A percentile compares a stretch with the other conserved stretches of the same genome.
Evolutionary conservation across 2,888 invertebrate genomes (phyloP).

Genomic region (Drosophila mulleri): DNA sequence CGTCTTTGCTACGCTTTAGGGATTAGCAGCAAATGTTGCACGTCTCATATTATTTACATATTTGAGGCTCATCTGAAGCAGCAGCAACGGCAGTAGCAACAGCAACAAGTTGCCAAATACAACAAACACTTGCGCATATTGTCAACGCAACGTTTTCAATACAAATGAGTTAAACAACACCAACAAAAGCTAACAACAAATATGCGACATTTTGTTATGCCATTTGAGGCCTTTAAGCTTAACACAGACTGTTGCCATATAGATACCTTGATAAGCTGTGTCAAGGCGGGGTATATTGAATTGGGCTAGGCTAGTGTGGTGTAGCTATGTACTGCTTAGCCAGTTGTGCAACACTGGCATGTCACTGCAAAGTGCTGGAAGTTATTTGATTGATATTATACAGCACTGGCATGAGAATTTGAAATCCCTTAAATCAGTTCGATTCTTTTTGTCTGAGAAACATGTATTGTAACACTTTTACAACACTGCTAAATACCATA

Average conservation of each 20-base stretch:
- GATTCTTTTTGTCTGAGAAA: too few relatives aligned
- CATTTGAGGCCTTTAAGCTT: constrained; percentile 40
- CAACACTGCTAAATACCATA: neutral
- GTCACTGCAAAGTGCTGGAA: too few relatives aligned
- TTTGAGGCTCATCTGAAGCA: constrained; percentile 50
- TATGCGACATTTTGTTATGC: constrained; percentile 43
- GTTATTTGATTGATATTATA: neutral
- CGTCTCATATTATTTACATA: constrained; percentile 63
- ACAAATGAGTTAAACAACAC: constrained; percentile 57
- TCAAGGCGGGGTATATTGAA: neutral
- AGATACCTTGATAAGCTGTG: neutral
- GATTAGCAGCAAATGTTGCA: constrained; percentile 65
- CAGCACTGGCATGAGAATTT: neutral
- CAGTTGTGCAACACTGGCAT: too few relatives aligned
- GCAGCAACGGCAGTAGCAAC: constrained; percentile 19
- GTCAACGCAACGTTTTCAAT: constrained; percentile 52
- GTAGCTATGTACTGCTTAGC: too few relatives aligned
- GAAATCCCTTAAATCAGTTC: too few relatives aligned
- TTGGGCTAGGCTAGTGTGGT: neutral
- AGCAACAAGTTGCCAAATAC: constrained; percentile 57
- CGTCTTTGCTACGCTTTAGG: constrained; percentile 32
- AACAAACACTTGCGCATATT: constrained; percentile 7
- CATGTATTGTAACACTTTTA: neutral
- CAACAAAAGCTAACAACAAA: constrained; percentile 35
- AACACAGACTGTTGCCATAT: constrained; percentile 1